These are phyloP conservation scores for Haliaeetus vocifer DNA, from an alignment of 2,797 vertebrate species.

Conservation along the genomic window DNA sequence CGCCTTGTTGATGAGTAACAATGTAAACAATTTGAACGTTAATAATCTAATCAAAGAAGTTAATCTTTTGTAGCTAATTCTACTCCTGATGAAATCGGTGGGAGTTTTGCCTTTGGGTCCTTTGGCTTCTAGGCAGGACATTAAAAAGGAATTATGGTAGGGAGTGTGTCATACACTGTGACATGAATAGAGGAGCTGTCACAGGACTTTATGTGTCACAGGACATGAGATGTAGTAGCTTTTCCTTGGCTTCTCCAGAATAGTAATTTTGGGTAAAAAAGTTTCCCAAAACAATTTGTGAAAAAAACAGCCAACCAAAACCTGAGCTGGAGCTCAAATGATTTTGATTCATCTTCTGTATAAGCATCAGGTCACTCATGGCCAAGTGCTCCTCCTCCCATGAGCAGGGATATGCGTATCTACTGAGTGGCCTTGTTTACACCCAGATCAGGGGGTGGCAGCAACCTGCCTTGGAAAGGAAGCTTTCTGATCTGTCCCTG, in stretches of 20 bases:
- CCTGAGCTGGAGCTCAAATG: neutral
- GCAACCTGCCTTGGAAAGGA: neutral
- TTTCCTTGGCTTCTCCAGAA: neutral
- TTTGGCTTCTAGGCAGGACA: neutral
- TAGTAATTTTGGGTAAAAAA: neutral
- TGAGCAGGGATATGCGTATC: neutral
- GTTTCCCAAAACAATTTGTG: neutral
- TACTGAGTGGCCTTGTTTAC: neutral
- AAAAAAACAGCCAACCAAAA: neutral
- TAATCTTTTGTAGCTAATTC: neutral
- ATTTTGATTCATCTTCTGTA: neutral
- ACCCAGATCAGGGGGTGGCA: neutral
- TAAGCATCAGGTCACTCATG: neutral
- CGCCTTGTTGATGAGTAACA: neutral
- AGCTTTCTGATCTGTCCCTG: neutral
- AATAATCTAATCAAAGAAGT: neutral
- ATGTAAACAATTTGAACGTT: neutral
- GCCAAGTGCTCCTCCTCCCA: neutral
- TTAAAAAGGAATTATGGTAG: neutral
- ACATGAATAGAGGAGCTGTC: neutral
- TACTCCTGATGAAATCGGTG: neutral
- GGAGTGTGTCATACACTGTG: neutral
- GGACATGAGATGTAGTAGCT: neutral
- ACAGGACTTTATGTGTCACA: neutral
- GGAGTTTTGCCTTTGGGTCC: neutral